These are phyloP conservation scores for Drosophila algonquin DNA, from an alignment of 2,888 invertebrate species.

Conservation along the genomic window DNA sequence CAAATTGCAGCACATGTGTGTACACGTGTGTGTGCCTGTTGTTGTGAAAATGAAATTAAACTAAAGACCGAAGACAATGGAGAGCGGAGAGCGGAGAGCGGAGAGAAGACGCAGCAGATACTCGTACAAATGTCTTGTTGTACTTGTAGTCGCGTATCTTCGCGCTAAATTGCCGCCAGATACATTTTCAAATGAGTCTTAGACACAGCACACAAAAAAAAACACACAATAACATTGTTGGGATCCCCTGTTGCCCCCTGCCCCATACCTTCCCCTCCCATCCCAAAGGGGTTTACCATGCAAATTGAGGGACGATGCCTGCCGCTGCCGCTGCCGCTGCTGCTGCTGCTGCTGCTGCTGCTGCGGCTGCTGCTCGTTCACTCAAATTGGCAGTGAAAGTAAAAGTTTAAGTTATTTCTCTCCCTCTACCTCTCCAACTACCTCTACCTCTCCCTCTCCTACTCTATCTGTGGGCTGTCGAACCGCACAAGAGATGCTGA, in stretches of 20 bases:
- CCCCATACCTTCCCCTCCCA: too few species aligned
- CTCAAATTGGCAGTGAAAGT: slow-evolving; percentile 82
- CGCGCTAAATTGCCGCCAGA: slow-evolving; percentile 71
- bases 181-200: slow-evolving; percentile 71
- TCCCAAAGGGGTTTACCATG: slow-evolving; percentile 35
- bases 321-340: not conserved
- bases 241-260: slow-evolving; percentile 20
- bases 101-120: slow-evolving; percentile 18
- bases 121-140: not conserved
- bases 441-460: not conserved
- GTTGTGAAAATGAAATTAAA: slow-evolving; percentile 76
- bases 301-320: slow-evolving; percentile 61
- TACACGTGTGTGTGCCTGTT: slow-evolving; percentile 57
- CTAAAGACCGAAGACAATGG: slow-evolving; percentile 67
- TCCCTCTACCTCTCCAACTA: not conserved
- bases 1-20: slow-evolving; percentile 74
- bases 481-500: slow-evolving; percentile 45
- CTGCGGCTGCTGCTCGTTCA: slow-evolving; percentile 31
- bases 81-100: slow-evolving; percentile 9
- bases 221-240: slow-evolving; percentile 48
- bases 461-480: slow-evolving; percentile 61
- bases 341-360: slow-evolving; percentile 2
- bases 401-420: slow-evolving; percentile 74
- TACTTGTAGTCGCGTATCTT: slow-evolving; percentile 14
- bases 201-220: slow-evolving; percentile 43